Base-by-base conservation (phyloP, 92 coral and sea anemone genomes). In the Actinostola sp. region DNA sequence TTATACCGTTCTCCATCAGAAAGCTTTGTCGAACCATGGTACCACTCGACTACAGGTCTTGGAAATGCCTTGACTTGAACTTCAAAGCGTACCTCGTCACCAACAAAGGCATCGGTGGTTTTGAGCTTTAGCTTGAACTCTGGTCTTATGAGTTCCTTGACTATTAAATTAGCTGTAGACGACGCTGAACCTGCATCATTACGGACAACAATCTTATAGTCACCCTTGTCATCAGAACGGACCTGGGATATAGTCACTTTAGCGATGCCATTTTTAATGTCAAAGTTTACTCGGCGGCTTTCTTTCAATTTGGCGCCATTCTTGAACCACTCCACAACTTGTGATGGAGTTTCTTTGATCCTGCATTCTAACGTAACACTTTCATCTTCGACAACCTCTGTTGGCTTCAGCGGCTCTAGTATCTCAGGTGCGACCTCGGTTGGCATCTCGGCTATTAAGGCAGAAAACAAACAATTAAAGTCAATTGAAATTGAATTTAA, bases 51-150 rank as follows among this genome's bases (percentile, higher is more conserved):
- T 54, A 66, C 88, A 2, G 99, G 97, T 62, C 59, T 70, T 27
- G 99, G 97, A 49, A 66, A 82, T 43, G 90, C 92, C 51, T 75
- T 71, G 42, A 89, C 87, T 33, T 80, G 85, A 39, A 93, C 86
- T 36, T 88, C 96, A 55, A 95, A 83, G 24, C 79, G 72, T 1
- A 72, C 93, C 19, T 75, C 82, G 64, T 84, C 92, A 3, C 92
- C 99, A 66, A 85, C 95, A 4, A 69, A 70, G 0, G 82, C 87
- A 39, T 95, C 95, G 15, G 72, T 35, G n/a, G 82, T 63, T 41
- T 89, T 82, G 25, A 92, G 87, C 46, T 91, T 85, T 15, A 88
- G 89, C 27, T 92, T 95, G 85, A 95, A 85, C 58, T 91, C 99
- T 12, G 99, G 99, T 61, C 87, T 83, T 14, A 82, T 67, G 12